Percentiles rank a stretch among this genome's conserved stretches.
Evolutionary conservation across 2,113 vertebrate species (phyloP).

Genomic region (Lagopus leucura): DNA sequence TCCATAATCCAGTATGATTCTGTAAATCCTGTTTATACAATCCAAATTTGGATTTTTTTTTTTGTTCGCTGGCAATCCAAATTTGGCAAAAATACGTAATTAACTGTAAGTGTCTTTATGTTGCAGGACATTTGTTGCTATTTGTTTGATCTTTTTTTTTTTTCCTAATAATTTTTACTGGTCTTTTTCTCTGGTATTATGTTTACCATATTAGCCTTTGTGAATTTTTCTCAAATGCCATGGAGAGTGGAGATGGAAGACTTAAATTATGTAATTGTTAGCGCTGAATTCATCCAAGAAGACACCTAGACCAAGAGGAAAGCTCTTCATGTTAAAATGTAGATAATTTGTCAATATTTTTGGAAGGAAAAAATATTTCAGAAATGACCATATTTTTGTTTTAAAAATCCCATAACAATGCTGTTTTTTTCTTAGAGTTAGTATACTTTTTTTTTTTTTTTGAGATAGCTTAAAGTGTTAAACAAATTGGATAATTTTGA

Average conservation of each 20-base stretch:
- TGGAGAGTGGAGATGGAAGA: not conserved
- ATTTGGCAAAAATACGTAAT: not conserved
- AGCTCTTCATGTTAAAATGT: not conserved
- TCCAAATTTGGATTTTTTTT: not conserved
- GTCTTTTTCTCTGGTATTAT: not conserved
- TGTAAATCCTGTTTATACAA: not conserved
- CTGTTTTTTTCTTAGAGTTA: not conserved
- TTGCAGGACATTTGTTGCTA: not conserved
- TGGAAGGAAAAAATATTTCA: not conserved
- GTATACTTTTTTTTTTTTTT: not conserved
- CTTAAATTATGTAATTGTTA: not conserved
- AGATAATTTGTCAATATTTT: not conserved
- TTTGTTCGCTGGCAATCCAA: not conserved
- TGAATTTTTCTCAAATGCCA: not conserved
- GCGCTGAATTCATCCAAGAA: not conserved
- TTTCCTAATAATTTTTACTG: not conserved
- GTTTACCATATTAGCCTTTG: not conserved
- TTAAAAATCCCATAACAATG: not conserved
- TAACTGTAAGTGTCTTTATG: not conserved
- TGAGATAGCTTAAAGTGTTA: not conserved
- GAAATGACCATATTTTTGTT: not conserved
- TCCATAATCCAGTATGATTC: accelerated
- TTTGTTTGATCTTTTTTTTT: not conserved
- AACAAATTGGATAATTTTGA: not conserved
- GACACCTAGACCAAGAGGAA: not conserved